These are phyloP conservation scores for Pollenia amentaria DNA, from an alignment of 2,888 invertebrate genomes.

Conservation along the genomic window DNA sequence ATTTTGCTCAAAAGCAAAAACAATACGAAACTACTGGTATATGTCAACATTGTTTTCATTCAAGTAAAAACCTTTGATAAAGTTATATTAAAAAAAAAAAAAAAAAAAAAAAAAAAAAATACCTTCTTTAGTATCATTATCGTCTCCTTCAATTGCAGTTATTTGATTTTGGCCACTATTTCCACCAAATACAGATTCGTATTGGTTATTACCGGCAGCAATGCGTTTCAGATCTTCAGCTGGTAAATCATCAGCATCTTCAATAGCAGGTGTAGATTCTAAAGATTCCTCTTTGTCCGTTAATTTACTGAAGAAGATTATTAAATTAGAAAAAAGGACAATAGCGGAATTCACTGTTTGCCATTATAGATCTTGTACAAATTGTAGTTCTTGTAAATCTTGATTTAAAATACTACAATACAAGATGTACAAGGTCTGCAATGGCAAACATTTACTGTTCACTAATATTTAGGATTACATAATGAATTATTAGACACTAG, in stretches of 20 bases:
- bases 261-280: conserved; percentile 79
- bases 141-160: conserved; percentile 55
- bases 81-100: not conserved
- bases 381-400: too few species aligned
- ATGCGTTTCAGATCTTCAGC: conserved; percentile 75
- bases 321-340: not conserved
- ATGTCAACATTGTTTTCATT: too few species aligned
- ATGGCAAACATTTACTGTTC: too few species aligned
- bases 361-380: too few species aligned
- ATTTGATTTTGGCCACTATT: conserved; percentile 68
- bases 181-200: conserved; percentile 51
- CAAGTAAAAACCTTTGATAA: too few species aligned
- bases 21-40: too few species aligned
- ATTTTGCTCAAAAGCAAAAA: too few species aligned
- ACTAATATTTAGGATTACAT: too few species aligned
- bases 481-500: too few species aligned
- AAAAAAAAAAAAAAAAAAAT: conserved; percentile 35
- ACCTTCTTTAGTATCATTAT: conserved; percentile 67
- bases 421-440: too few species aligned
- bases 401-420: too few species aligned
- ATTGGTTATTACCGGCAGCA: conserved; percentile 78
- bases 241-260: conserved; percentile 83
- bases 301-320: conserved; percentile 85
- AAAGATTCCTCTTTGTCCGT: conserved; percentile 88
- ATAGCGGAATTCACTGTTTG: not conserved